Percentiles rank a stretch among this genome's conserved stretches.
Evolutionary conservation across 2,113 vertebrate genomes (phyloP).

Genomic region (Scartelaos histophorus): DNA sequence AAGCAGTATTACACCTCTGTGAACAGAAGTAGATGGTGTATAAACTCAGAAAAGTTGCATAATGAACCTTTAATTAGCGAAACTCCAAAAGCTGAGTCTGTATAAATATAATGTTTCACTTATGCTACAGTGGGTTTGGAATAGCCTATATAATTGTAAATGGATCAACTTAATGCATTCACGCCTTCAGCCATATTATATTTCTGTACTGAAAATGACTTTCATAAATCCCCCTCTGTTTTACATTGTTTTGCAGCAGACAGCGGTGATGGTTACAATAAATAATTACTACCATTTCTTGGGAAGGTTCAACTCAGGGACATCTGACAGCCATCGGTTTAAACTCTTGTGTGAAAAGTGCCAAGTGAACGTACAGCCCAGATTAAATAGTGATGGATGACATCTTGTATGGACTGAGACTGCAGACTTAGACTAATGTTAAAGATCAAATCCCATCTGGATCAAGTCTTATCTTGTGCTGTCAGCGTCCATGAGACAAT

Average conservation of each 20-base stretch:
- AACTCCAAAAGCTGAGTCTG: too few species aligned
- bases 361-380: slow-evolving; percentile 28
- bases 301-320: slow-evolving; percentile 18
- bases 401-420: slow-evolving; percentile 46
- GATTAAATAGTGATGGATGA: slow-evolving; percentile 62
- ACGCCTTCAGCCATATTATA: background rate
- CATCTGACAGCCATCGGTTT: slow-evolving; percentile 33
- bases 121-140: background rate
- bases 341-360: slow-evolving; percentile 40
- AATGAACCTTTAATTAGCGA: too few species aligned
- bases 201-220: background rate
- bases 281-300: slow-evolving; percentile 10
- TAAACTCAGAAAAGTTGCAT: too few species aligned
- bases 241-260: background rate
- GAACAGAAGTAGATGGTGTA: too few species aligned
- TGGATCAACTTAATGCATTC: background rate
- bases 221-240: background rate
- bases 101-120: too few species aligned
- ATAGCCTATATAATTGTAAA: background rate
- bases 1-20: too few species aligned
- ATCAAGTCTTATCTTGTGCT: slow-evolving; percentile 64
- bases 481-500: slow-evolving; percentile 49
- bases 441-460: slow-evolving; percentile 63
- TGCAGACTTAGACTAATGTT: slow-evolving; percentile 52
- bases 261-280: slow-evolving; percentile 3